Evolutionary conservation across 2,888 invertebrate genomes (phyloP), one percentile per base, ranked within the genome.

Genomic region (Acleris literana): DNA sequence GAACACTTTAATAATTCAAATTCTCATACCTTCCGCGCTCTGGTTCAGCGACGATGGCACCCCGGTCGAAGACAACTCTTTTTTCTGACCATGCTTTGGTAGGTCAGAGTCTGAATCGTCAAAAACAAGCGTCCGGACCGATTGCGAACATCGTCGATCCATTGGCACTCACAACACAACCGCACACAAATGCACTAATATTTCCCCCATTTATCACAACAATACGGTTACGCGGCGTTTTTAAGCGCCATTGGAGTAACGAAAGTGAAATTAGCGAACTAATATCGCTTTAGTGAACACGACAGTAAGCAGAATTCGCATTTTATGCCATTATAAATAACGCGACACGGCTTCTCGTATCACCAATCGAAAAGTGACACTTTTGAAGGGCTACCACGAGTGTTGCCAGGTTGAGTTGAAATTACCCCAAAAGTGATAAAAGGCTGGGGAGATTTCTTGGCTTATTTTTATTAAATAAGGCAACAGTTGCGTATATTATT

Each of bases 111-210:
- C 94, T 60, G 94, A 93, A 87, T 96, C 96, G 85, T 96, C 96
- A 83, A 96, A 96, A 76, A 95, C 94, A 76, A 96, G 93, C 74
- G 96, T 96, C 84, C 96, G 94, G 63, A 96, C 96, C 70, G 96
- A 96, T 87, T 96, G 94, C 66, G 94, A 94, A 76, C 94, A 93
- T 80, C 94, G 93, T 70, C 94, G 94, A 83, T 92, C 92, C 92
- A 92, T 92, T 78, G 78, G 70, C 81, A 82, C 83, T 86, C 87
- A 89, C 85, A 80, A 82, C 85, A 86, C 84, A 81, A 80, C 39
- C 52, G 57, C 78, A 84, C 87, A 87, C 82, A 84, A 85, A 79
- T 80, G 79, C 86, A 88, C 84, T 79, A 82, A 79, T 82, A 82
- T 78, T 85, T 83, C 81, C 85, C 85, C 90, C 90, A 92, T 92